Evolutionary conservation across 1,140 invertebrate genomes (phyloP), one percentile per base, ranked within the genome.

Genomic region (Xylocopa sonorina): DNA sequence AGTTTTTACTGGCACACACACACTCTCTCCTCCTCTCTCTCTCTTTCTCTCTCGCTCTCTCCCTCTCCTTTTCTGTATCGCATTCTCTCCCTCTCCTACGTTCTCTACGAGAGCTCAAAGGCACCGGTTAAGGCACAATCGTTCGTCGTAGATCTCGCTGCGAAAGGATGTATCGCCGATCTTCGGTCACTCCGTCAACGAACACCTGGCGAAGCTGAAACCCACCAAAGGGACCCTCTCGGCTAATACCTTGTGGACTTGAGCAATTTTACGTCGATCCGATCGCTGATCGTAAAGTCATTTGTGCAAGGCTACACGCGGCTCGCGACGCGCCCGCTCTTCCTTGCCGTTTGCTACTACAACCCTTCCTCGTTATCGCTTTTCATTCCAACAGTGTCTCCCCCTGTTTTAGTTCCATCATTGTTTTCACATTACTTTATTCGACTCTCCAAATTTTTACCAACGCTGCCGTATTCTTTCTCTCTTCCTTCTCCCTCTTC

Each of bases 201-300:
- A 84, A 57, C 83, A 85, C 72, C 83, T 84, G 83, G 55, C 78
- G 57, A 51, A n/a, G 38, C 43, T 27, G 38, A 10, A 41, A 12
- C 51, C 69, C 55, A n/a, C 55, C 64, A 82, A 74, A 71, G 71
- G 57, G 64, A 71, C 81, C 46, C 62, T 68, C 68, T 53, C 81
- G 72, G 72, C 73, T 75, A 57, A 83, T 83, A 76, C 60, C 76
- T n/a, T n/a, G 62, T 63, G 81, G 77, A 74, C 76, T 86, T 86
- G 85, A 85, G 85, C 84, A 85, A 87, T 86, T 87, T 81, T 85
- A 60, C 78, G 79, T 83, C 84, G 84, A 83, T 83, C 77, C 72
- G 68, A 73, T 79, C 80, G 60, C 29, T 46, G 83, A 86, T 86
- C 83, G 76, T 85, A 80, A 80, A 85, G 75, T 71, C 83, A 66